These are phyloP conservation scores for Alsophila aescularia DNA, from an alignment of 2,888 invertebrate species.

Conservation along the genomic window DNA sequence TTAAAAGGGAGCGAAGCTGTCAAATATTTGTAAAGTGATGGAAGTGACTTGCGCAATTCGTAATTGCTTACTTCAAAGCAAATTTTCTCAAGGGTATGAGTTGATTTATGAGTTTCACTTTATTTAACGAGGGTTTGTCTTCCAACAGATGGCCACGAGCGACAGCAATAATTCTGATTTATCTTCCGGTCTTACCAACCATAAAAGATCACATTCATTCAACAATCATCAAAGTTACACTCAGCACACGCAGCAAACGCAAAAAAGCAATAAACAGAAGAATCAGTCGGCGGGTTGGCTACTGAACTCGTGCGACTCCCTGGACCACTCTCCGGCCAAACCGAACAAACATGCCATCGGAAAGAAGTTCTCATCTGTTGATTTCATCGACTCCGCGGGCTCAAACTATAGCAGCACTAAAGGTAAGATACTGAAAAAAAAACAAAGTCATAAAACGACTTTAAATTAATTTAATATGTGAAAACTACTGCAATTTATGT, in stretches of 20 bases:
- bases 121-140: slow-evolving; percentile 33
- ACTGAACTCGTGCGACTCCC: slow-evolving; percentile 79
- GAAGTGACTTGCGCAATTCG: slow-evolving; percentile 39
- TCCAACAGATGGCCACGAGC: slow-evolving; percentile 86
- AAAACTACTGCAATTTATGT: too few relatives aligned
- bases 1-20: slow-evolving; percentile 46
- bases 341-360: slow-evolving; percentile 80
- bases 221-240: slow-evolving; percentile 89
- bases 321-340: slow-evolving; percentile 76
- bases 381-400: slow-evolving; percentile 81
- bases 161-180: slow-evolving; percentile 81
- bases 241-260: slow-evolving; percentile 85
- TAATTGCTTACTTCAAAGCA: slow-evolving; percentile 38
- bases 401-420: slow-evolving; percentile 73
- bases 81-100: slow-evolving; percentile 35
- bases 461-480: too few relatives aligned
- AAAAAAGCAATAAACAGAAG: slow-evolving; percentile 86
- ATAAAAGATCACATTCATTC: slow-evolving; percentile 88
- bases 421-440: slow-evolving; percentile 24
- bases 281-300: slow-evolving; percentile 83
- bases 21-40: slow-evolving; percentile 46
- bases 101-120: slow-evolving; percentile 39
- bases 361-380: slow-evolving; percentile 84
- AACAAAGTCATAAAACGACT: not conserved
- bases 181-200: slow-evolving; percentile 83